These are phyloP conservation scores for Rhogogaster chlorosoma DNA, from an alignment of 2,888 invertebrate genomes.

Conservation along the genomic window DNA sequence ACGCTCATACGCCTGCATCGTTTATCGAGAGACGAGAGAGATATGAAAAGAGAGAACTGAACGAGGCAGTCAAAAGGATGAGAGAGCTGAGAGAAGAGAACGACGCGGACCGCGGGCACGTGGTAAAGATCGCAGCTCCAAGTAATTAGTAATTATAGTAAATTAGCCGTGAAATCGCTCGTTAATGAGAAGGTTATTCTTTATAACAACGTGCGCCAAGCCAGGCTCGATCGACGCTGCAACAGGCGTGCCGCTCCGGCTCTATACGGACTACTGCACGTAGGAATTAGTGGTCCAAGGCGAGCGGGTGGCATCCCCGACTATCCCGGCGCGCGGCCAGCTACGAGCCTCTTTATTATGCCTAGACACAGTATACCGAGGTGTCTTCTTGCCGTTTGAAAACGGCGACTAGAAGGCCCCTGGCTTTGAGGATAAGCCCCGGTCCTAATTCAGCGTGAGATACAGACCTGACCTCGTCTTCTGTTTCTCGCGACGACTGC, in stretches of 20 bases:
- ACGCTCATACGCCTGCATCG: slow-evolving; percentile 12
- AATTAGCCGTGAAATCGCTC: slow-evolving; percentile 50
- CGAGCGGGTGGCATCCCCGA: slow-evolving; percentile 45
- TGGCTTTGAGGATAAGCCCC: neutral
- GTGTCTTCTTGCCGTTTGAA: neutral
- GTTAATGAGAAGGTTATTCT: slow-evolving; percentile 51
- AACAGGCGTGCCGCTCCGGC: slow-evolving; percentile 78
- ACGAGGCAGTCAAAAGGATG: neutral
- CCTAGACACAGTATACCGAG: neutral
- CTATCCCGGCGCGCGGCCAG: neutral
- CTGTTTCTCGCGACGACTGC: neutral
- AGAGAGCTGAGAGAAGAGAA: neutral
- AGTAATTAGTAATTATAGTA: slow-evolving; percentile 47
- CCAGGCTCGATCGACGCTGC: neutral
- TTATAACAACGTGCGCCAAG: slow-evolving; percentile 45
- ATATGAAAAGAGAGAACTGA: neutral
- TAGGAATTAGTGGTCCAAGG: slow-evolving; percentile 68
- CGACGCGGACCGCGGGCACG: slow-evolving; percentile 28
- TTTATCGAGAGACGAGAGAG: slow-evolving; percentile 24
- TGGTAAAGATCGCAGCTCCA: slow-evolving; percentile 45
- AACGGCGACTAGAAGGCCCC: neutral
- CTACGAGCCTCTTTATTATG: slow-evolving; percentile 44
- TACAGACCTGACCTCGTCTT: neutral
- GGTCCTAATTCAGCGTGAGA: neutral
- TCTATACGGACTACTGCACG: slow-evolving; percentile 77